These are phyloP conservation scores for Lochmaea crataegi DNA, from an alignment of 2,888 invertebrate species.

Conservation along the genomic window DNA sequence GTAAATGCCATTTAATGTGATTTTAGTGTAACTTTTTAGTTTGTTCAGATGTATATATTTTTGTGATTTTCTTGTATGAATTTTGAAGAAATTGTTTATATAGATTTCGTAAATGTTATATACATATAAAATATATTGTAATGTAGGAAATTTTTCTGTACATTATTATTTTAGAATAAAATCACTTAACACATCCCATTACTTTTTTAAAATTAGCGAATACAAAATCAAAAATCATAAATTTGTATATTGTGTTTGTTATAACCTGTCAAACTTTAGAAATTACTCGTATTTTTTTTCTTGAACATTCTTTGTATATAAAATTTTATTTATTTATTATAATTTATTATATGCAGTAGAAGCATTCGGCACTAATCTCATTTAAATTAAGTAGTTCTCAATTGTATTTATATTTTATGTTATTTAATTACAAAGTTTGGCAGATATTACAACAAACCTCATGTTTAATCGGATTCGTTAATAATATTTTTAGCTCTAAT, in stretches of 20 bases:
- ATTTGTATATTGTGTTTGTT: constrained; percentile 29
- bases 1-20: constrained; percentile 42
- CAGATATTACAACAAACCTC: constrained; percentile 23
- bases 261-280: constrained; percentile 27
- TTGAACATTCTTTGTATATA: constrained; percentile 24
- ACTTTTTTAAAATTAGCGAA: constrained; percentile 28
- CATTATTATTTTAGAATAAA: constrained; percentile 30
- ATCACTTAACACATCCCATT: constrained; percentile 34
- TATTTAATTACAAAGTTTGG: constrained; percentile 26
- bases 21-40: constrained; percentile 39
- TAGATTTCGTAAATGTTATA: constrained; percentile 45
- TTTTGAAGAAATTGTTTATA: constrained; percentile 41
- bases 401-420: constrained; percentile 21
- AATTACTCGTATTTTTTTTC: constrained; percentile 22
- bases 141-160: constrained; percentile 38
- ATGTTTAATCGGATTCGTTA: constrained; percentile 23
- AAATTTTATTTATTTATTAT: constrained; percentile 32
- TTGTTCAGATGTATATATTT: constrained; percentile 41
- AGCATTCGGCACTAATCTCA: constrained; percentile 26
- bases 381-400: constrained; percentile 23
- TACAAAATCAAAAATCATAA: constrained; percentile 27
- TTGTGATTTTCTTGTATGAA: constrained; percentile 35
- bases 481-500: constrained; percentile 35
- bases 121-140: constrained; percentile 47
- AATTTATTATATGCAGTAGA: constrained; percentile 20